These are phyloP conservation scores for Mesorhabditis belari DNA, from an alignment of 2,888 invertebrate genomes.

Conservation along the genomic window DNA sequence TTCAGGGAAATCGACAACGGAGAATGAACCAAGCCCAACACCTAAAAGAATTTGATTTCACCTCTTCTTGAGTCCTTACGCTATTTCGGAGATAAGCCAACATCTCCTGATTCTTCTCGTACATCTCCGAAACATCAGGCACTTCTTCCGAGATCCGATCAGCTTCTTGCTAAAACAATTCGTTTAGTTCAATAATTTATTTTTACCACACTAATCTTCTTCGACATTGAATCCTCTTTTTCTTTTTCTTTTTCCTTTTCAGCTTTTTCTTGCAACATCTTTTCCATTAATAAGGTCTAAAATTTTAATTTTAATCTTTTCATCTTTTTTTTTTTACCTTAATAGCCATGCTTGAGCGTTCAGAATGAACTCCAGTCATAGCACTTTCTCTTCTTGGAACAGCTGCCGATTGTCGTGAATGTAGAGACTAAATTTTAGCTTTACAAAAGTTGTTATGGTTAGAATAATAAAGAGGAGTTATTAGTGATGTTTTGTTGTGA, in stretches of 20 bases:
- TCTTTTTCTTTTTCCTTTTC: slow-evolving; percentile 47
- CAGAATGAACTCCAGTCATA: slow-evolving; percentile 44
- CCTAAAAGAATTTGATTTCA: slow-evolving; percentile 57
- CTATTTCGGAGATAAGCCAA: slow-evolving; percentile 17
- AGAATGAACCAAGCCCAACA: slow-evolving; percentile 67
- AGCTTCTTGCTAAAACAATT: slow-evolving; percentile 8
- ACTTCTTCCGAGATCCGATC: slow-evolving; percentile 33
- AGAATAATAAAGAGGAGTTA: no score
- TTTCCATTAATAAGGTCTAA: slow-evolving; percentile 48
- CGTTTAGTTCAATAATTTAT: not conserved
- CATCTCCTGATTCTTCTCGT: slow-evolving; percentile 24
- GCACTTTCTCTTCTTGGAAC: slow-evolving; percentile 49
- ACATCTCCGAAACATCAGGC: slow-evolving; percentile 21
- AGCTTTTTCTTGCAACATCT: slow-evolving; percentile 40
- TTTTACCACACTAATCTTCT: slow-evolving; percentile 27
- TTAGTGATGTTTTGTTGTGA: no score
- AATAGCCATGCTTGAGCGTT: slow-evolving; percentile 44
- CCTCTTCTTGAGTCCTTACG: no score
- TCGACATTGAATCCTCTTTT: slow-evolving; percentile 35
- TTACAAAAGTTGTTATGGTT: not conserved
- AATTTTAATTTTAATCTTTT: not conserved
- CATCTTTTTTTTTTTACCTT: slow-evolving; percentile 14
- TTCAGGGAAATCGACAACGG: slow-evolving; percentile 79
- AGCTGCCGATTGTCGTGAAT: slow-evolving; percentile 31
- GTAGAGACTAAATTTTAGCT: slow-evolving; percentile 18